These are phyloP conservation scores for Neomorphus geoffroyi DNA, from an alignment of 2,797 vertebrate species.

Conservation along the genomic window DNA sequence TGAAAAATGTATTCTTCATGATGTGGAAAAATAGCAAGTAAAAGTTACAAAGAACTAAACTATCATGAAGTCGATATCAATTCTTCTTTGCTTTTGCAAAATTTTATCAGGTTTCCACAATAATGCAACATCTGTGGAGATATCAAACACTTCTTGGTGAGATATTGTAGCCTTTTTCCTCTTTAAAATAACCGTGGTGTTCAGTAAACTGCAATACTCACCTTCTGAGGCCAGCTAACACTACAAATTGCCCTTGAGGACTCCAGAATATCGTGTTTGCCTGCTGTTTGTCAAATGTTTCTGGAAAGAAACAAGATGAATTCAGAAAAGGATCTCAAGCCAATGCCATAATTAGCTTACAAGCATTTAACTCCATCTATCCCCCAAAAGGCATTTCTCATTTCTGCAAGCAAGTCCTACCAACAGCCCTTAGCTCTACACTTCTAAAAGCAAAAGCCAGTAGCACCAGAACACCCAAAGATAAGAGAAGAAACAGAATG, in stretches of 20 bases:
- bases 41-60: background rate
- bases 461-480: background rate
- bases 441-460: background rate
- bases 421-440: background rate
- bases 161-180: background rate
- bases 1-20: background rate
- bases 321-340: background rate
- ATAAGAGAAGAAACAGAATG: background rate
- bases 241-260: slow-evolving; percentile 97
- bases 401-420: background rate
- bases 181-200: background rate
- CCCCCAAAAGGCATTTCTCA: background rate
- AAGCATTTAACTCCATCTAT: background rate
- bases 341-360: background rate
- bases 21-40: background rate
- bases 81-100: background rate
- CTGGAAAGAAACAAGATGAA: slow-evolving; percentile 71
- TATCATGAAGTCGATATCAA: background rate
- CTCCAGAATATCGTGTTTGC: slow-evolving; percentile 99
- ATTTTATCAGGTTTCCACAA: background rate
- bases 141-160: background rate
- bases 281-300: slow-evolving; percentile 97
- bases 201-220: slow-evolving; percentile 62
- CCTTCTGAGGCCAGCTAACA: slow-evolving; percentile 96
- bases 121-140: background rate